Evolutionary conservation across 1,140 invertebrate species (phyloP).

Genomic region (Hetaerina americana): DNA sequence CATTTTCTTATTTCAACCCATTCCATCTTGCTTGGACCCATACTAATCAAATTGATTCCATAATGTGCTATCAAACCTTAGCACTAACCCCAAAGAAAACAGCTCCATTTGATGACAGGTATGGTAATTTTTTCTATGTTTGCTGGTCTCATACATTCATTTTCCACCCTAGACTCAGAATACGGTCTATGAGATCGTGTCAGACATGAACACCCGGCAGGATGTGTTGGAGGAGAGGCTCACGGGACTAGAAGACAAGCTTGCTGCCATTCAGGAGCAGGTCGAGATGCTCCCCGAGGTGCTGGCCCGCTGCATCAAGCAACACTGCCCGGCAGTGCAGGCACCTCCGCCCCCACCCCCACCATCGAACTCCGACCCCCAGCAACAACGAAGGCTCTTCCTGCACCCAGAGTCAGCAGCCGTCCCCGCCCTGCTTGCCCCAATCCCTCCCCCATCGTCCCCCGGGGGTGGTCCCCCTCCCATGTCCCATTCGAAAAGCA

Average conservation of each 20-base stretch:
- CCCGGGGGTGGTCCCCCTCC: conserved; percentile 23
- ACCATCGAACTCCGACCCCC: conserved; percentile 31
- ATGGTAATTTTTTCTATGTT: no score
- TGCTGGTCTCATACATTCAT: no score
- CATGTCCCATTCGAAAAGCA: conserved; percentile 41
- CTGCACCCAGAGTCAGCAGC: conserved; percentile 61
- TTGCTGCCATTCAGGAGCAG: conserved; percentile 59
- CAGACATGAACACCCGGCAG: conserved; percentile 86
- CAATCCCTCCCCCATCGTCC: conserved; percentile 25
- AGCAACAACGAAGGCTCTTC: conserved; percentile 66
- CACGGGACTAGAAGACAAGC: conserved; percentile 73
- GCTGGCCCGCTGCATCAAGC: conserved; percentile 55
- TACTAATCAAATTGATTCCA: no score
- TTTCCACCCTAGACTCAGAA: conserved; percentile 90
- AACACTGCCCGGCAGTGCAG: conserved; percentile 36
- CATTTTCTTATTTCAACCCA: no score
- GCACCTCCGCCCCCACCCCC: neutral
- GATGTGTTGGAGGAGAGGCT: conserved; percentile 79
- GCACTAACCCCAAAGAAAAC: no score
- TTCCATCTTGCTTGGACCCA: no score
- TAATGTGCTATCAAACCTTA: no score
- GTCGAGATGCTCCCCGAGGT: conserved; percentile 71
- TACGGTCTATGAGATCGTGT: conserved; percentile 91
- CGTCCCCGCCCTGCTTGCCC: conserved; percentile 28
- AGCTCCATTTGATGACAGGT: no score